phyloP scores from a whole-genome alignment of 53 echinoderm and acorn worm species.

The Crossaster papposus region DNA sequence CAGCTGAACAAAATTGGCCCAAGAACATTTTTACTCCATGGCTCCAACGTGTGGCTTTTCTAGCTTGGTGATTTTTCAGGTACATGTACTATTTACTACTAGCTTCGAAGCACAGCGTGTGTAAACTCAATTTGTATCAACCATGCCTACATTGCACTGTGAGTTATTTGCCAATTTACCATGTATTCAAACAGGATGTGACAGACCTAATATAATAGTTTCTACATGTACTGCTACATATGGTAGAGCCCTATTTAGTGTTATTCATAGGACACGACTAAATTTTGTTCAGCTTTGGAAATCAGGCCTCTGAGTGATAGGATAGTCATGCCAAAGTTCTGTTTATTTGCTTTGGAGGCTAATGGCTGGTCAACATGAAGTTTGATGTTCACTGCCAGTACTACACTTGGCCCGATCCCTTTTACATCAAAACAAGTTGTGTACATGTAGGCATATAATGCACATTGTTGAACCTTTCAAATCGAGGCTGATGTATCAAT shows the following conservation, averaged over 20 bases:
- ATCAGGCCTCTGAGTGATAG: not conserved
- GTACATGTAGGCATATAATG: too few relatives aligned
- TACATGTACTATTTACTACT: not conserved
- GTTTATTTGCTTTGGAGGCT: not conserved
- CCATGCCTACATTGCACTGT: slow-evolving; percentile 12
- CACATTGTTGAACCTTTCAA: too few relatives aligned
- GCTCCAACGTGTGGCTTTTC: not conserved
- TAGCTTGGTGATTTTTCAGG: not conserved
- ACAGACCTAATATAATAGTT: not conserved
- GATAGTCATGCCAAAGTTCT: not conserved
- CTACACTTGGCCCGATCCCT: too few relatives aligned
- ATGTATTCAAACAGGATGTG: slow-evolving; percentile 30
- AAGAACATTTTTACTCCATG: not conserved
- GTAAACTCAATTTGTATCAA: slow-evolving; percentile 39
- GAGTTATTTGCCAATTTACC: slow-evolving; percentile 25
- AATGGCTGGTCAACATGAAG: too few relatives aligned
- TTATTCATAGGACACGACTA: not conserved
- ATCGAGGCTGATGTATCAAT: too few relatives aligned
- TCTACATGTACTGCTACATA: too few relatives aligned
- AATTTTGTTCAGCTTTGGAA: not conserved
- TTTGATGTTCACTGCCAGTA: too few relatives aligned
- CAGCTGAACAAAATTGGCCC: not conserved
- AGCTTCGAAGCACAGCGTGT: not conserved
- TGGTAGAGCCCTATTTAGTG: too few relatives aligned
- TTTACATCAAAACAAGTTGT: too few relatives aligned